Evolutionary conservation across 2,888 invertebrate species (phyloP).

Genomic region (Odontocerum albicorne): DNA sequence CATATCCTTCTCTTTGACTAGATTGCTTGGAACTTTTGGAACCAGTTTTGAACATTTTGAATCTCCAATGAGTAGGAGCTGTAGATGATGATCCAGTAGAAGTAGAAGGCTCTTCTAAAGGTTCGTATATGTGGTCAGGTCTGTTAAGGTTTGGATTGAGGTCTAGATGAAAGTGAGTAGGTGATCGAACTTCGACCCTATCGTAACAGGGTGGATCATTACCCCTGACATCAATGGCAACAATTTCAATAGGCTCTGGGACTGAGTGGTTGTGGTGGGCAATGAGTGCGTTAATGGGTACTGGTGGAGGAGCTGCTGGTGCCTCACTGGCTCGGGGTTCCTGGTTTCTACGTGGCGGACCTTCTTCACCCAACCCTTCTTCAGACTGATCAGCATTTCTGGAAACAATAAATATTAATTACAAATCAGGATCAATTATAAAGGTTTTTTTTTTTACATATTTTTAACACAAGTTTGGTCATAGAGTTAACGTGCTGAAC

Average conservation of each 20-base stretch:
- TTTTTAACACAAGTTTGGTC: no score
- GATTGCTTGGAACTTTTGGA: slow-evolving; percentile 32
- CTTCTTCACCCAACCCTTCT: slow-evolving; percentile 17
- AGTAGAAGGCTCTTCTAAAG: slow-evolving; percentile 41
- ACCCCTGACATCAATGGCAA: slow-evolving; percentile 18
- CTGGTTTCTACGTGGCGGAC: background rate
- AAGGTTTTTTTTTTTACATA: no score
- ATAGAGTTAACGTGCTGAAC: no score
- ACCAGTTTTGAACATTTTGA: slow-evolving; percentile 37
- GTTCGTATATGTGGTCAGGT: slow-evolving; percentile 49
- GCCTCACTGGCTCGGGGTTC: background rate
- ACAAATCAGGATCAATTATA: background rate
- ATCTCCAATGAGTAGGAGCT: slow-evolving; percentile 36
- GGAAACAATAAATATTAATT: background rate
- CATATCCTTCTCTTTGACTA: slow-evolving; percentile 21
- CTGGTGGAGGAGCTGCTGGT: background rate
- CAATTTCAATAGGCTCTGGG: slow-evolving; percentile 11
- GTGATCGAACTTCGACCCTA: slow-evolving; percentile 27
- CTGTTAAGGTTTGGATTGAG: slow-evolving; percentile 45
- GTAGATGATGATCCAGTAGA: slow-evolving; percentile 37
- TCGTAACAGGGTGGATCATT: slow-evolving; percentile 38
- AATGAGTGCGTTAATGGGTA: background rate
- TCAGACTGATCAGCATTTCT: slow-evolving; percentile 14
- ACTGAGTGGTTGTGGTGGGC: background rate
- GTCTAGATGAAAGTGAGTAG: slow-evolving; percentile 41